Evolutionary conservation across 2,113 vertebrate genomes (phyloP).

Genomic region (Hystrix cristata): DNA sequence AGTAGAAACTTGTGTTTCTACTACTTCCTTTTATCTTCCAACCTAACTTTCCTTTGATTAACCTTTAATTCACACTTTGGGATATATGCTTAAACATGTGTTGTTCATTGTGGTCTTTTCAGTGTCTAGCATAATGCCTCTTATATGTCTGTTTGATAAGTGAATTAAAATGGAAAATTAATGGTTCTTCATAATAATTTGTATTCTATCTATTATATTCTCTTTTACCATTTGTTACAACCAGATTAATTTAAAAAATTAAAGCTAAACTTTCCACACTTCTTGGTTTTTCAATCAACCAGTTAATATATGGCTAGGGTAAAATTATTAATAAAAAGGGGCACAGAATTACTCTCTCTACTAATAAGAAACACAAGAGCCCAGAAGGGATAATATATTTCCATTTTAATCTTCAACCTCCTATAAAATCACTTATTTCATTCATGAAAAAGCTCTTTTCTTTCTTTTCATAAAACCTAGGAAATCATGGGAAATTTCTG

Average conservation of each 20-base stretch:
- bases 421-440: slow-evolving; percentile 46
- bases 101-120: neutral
- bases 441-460: slow-evolving; percentile 50
- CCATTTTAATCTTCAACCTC: slow-evolving; percentile 38
- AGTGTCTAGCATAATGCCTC: neutral
- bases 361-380: slow-evolving; percentile 33
- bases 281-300: neutral
- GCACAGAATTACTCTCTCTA: neutral
- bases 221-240: slow-evolving; percentile 2
- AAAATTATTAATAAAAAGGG: slow-evolving; percentile 49
- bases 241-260: slow-evolving; percentile 42
- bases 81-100: neutral
- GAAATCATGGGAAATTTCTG: neutral
- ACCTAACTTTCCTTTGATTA: neutral
- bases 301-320: neutral
- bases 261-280: slow-evolving; percentile 3
- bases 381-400: neutral
- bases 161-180: slow-evolving; percentile 41
- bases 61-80: slow-evolving; percentile 22
- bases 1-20: neutral
- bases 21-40: neutral
- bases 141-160: neutral
- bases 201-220: neutral
- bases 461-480: slow-evolving; percentile 40
- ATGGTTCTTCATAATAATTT: slow-evolving; percentile 31